These are phyloP conservation scores for Drosophila rufa DNA, from an alignment of 1,140 invertebrate genomes.

Conservation along the genomic window DNA sequence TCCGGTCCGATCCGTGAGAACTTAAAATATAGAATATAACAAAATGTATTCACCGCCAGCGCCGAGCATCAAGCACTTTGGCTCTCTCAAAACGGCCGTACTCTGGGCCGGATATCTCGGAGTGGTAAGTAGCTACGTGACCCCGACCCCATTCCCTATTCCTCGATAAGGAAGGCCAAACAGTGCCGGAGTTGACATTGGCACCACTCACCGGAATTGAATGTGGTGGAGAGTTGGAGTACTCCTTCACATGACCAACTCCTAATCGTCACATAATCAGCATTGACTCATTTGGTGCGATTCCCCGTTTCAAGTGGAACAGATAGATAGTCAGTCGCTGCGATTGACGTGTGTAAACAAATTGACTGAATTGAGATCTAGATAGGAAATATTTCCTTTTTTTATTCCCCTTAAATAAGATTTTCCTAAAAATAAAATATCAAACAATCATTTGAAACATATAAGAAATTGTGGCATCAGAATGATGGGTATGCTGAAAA, in stretches of 20 bases:
- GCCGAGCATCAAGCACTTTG: conserved; percentile 62
- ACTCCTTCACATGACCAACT: conserved; percentile 9
- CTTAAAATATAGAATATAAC: conserved; percentile 1
- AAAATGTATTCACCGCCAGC: conserved; percentile 53
- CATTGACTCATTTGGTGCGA: conserved; percentile 28
- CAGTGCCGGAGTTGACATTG: conserved; percentile 6
- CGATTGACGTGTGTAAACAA: conserved; percentile 32
- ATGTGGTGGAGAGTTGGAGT: background rate
- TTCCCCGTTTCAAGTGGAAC: conserved; percentile 10
- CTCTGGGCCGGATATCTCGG: conserved; percentile 71
- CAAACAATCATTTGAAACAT: no score
- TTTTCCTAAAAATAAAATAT: no score
- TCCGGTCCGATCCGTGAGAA: conserved; percentile 36
- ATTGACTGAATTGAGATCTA: background rate
- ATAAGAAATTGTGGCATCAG: no score
- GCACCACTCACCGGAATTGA: conserved; percentile 24
- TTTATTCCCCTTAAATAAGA: no score
- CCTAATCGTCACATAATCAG: conserved; percentile 14
- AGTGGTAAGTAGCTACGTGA: conserved; percentile 64
- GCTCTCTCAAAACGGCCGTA: conserved; percentile 43
- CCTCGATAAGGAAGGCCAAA: conserved; percentile 24
- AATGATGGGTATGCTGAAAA: no score
- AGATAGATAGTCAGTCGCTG: conserved; percentile 12
- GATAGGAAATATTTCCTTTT: background rate
- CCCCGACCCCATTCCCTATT: conserved; percentile 43